Conservation (phyloP, 1,140 invertebrate species). For the Papilio machaon region DNA sequence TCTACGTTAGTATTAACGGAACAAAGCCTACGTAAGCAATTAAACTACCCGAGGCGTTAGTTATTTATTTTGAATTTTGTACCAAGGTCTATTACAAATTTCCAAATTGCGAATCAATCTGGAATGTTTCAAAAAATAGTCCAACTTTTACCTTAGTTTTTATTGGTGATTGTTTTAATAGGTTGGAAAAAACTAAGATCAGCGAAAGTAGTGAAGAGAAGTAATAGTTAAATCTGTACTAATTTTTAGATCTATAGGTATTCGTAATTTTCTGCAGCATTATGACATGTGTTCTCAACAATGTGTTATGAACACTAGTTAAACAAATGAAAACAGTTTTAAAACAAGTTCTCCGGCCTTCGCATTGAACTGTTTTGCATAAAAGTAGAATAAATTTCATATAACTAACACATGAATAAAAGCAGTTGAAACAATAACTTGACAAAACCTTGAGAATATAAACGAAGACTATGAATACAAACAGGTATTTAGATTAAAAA, state of each 20-base stretch:
- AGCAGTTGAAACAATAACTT: not conserved
- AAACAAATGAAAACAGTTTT: not conserved
- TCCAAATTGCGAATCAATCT: too few species aligned
- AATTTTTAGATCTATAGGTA: too few species aligned
- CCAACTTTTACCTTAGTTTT: too few species aligned
- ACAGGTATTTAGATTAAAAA: not conserved
- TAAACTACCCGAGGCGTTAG: not conserved
- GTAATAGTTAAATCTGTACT: too few species aligned
- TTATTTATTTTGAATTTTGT: too few species aligned
- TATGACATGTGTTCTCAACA: not conserved
- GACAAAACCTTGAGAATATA: conserved; percentile 12
- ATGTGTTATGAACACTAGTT: not conserved
- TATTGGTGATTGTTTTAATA: too few species aligned
- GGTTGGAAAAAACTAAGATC: too few species aligned
- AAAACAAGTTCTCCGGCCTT: conserved; percentile 1
- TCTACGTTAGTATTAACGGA: not conserved
- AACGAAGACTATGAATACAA: not conserved
- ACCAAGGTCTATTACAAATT: too few species aligned
- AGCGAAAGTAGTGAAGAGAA: too few species aligned
- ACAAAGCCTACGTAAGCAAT: not conserved
- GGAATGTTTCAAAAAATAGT: too few species aligned
- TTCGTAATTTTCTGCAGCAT: too few species aligned
- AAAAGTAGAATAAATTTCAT: conserved; percentile 3
- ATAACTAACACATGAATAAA: conserved; percentile 7
- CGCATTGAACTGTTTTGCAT: conserved; percentile 22